Evolutionary conservation across 2,113 vertebrate species (phyloP).

Genomic region (Hippoglossus stenolepis): DNA sequence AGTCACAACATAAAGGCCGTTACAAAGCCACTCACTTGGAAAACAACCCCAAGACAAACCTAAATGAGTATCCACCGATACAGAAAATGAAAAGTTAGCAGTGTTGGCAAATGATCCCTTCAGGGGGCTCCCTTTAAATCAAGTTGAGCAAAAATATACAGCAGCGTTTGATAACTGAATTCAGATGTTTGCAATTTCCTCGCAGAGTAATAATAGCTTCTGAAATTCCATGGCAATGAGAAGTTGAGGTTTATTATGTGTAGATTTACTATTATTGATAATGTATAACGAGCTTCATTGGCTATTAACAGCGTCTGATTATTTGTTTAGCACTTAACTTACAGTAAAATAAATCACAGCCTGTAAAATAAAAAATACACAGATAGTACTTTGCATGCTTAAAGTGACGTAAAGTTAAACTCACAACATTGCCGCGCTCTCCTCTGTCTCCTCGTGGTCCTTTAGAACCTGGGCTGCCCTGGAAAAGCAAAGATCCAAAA

Average conservation of each 20-base stretch:
- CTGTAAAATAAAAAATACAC: not conserved
- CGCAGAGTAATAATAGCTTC: not conserved
- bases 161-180: constrained; percentile 41
- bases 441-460: constrained; percentile 96
- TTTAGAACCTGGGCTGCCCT: constrained; percentile 94
- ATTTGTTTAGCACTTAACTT: not conserved
- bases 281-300: not conserved
- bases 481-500: constrained; percentile 66
- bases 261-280: constrained; percentile 8
- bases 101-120: constrained; percentile 21
- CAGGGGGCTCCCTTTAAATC: constrained; percentile 19
- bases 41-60: not conserved
- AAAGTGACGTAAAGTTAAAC: constrained; percentile 60
- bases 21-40: not conserved
- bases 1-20: constrained; percentile 36
- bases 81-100: constrained; percentile 19
- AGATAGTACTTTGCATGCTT: not conserved
- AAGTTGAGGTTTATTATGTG: not conserved
- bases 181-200: constrained; percentile 57
- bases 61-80: not conserved
- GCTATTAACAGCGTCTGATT: not conserved
- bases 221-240: not conserved
- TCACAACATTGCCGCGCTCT: constrained; percentile 88
- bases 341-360: constrained; percentile 3
- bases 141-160: constrained; percentile 47